Evolutionary conservation across 2,888 invertebrate genomes (phyloP).

Genomic region (Chironomus tentans): DNA sequence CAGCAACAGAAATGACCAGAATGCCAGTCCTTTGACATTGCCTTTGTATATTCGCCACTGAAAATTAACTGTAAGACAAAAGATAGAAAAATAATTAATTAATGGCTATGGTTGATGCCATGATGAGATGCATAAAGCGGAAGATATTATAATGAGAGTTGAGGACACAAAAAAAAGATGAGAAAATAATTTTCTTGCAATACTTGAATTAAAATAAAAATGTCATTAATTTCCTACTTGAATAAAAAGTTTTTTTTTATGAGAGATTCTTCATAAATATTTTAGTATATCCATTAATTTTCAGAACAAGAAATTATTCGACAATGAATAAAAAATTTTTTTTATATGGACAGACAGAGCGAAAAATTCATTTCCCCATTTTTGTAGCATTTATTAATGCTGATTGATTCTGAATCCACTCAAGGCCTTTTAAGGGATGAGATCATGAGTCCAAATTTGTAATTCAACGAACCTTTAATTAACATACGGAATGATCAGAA

Average conservation of each 20-base stretch:
- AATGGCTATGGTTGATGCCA: background rate
- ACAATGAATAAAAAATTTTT: background rate
- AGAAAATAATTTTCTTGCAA: no score
- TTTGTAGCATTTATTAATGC: background rate
- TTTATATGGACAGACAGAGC: background rate
- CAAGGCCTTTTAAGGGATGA: background rate
- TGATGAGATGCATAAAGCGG: no score
- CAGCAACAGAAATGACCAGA: slow-evolving; percentile 98
- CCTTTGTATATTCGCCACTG: slow-evolving; percentile 98
- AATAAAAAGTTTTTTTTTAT: no score
- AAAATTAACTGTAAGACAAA: slow-evolving; percentile 78
- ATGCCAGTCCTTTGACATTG: slow-evolving; percentile 99
- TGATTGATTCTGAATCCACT: background rate
- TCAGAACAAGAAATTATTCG: background rate
- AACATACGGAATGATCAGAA: slow-evolving; percentile 18
- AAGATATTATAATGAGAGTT: no score
- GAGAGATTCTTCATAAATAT: no score
- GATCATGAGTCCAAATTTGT: background rate
- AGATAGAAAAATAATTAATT: background rate
- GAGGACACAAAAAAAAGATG: no score
- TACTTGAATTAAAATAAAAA: no score
- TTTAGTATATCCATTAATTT: background rate
- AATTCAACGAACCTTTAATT: slow-evolving; percentile 12
- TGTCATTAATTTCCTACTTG: no score
- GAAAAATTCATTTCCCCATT: background rate